Conservation (phyloP, 1,140 invertebrate species). For the Trichogramma pretiosum region DNA sequence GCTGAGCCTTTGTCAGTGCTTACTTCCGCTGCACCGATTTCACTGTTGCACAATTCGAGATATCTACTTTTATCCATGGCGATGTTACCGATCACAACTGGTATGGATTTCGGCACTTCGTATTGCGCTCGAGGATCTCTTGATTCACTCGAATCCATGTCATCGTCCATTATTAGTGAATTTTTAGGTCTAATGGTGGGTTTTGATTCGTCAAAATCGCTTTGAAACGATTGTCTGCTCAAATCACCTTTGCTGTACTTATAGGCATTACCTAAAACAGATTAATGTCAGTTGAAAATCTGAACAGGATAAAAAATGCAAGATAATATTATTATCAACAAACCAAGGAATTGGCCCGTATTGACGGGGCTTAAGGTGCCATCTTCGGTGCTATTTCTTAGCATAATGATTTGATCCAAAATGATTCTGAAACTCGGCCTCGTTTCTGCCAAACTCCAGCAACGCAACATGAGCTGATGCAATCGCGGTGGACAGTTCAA, state of each 20-base stretch:
- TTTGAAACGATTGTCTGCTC: slow-evolving; percentile 37
- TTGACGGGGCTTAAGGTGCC: slow-evolving; percentile 32
- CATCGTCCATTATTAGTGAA: slow-evolving; percentile 46
- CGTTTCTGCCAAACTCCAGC: slow-evolving; percentile 36
- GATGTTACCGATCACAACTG: slow-evolving; percentile 20
- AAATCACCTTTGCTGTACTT: slow-evolving; percentile 40
- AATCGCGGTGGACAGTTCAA: slow-evolving; percentile 71
- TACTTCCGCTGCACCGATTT: no score
- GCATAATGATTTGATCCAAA: slow-evolving; percentile 37
- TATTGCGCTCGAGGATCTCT: slow-evolving; percentile 48
- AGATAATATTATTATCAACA: no score
- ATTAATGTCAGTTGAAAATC: slow-evolving; percentile 19
- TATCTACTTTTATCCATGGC: slow-evolving; percentile 12
- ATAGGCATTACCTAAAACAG: slow-evolving; percentile 37
- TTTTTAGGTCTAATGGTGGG: slow-evolving; percentile 46
- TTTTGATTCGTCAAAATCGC: slow-evolving; percentile 31
- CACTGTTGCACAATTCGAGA: slow-evolving; percentile 14
- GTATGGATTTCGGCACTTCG: slow-evolving; percentile 48
- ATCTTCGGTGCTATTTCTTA: slow-evolving; percentile 40
- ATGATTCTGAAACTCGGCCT: slow-evolving; percentile 41
- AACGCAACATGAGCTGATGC: slow-evolving; percentile 50
- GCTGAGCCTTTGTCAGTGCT: slow-evolving; percentile 12
- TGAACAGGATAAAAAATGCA: no score
- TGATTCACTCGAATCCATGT: slow-evolving; percentile 40
- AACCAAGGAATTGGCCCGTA: slow-evolving; percentile 29